Evolutionary conservation across 2,888 invertebrate genomes (phyloP).

Genomic region (Scaeva pyrastri): DNA sequence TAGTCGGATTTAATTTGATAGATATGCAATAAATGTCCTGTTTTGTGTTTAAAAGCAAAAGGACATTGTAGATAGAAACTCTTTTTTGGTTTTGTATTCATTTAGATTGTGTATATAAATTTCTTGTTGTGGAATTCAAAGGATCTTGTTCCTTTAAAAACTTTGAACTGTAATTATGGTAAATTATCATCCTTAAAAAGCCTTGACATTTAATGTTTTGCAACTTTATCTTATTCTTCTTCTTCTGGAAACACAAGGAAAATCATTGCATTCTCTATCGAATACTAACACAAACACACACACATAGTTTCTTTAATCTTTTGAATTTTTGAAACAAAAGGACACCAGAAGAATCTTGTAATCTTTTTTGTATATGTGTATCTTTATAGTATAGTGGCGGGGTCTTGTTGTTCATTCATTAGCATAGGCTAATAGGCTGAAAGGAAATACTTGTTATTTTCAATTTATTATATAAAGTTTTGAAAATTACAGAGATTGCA

Average conservation of each 20-base stretch:
- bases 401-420: slow-evolving; percentile 49
- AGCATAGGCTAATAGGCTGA: slow-evolving; percentile 71
- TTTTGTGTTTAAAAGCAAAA: slow-evolving; percentile 34
- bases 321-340: neutral
- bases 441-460: slow-evolving; percentile 69
- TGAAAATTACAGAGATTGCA: slow-evolving; percentile 1
- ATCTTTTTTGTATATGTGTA: slow-evolving; percentile 41
- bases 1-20: slow-evolving; percentile 60
- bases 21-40: slow-evolving; percentile 72
- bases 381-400: neutral
- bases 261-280: slow-evolving; percentile 58
- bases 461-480: slow-evolving; percentile 55
- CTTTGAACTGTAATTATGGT: slow-evolving; percentile 70
- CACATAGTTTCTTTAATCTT: slow-evolving; percentile 46
- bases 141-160: slow-evolving; percentile 40
- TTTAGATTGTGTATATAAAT: neutral
- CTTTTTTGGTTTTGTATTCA: neutral
- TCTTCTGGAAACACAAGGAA: neutral
- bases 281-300: neutral
- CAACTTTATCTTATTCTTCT: slow-evolving; percentile 61
- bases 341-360: slow-evolving; percentile 44
- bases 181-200: slow-evolving; percentile 69
- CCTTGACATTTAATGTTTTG: slow-evolving; percentile 69
- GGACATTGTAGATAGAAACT: no score
- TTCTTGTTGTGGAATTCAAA: neutral